Evolutionary conservation across 2,888 invertebrate species (phyloP).

Genomic region (Merodon equestris): DNA sequence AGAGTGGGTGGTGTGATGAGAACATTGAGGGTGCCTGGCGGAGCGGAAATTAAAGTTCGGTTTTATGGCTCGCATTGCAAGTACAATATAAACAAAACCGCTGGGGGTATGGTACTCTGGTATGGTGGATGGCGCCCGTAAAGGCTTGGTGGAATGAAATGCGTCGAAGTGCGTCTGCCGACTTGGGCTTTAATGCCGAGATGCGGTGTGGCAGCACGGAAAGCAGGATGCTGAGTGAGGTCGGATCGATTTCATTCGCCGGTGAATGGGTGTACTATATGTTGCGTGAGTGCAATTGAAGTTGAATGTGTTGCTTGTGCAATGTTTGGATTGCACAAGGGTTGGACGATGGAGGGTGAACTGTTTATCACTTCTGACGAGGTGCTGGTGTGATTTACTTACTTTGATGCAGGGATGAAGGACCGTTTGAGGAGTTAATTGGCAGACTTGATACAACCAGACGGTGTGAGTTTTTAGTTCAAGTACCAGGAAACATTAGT

Average conservation of each 20-base stretch:
- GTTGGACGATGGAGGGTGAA: conserved; percentile 11
- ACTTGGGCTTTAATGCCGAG: conserved; percentile 37
- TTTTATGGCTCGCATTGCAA: conserved; percentile 64
- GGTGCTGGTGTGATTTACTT: conserved; percentile 40
- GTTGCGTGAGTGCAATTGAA: conserved; percentile 62
- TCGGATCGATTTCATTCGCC: conserved; percentile 46
- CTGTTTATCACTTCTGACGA: conserved; percentile 30
- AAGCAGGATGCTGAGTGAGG: conserved; percentile 9
- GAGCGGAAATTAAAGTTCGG: conserved; percentile 66
- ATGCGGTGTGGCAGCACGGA: conserved; percentile 51
- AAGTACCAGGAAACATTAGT: conserved; percentile 38
- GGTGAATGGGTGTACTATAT: conserved; percentile 26
- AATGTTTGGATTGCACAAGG: conserved; percentile 3
- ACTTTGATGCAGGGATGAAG: conserved; percentile 56
- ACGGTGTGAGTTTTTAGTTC: conserved; percentile 12
- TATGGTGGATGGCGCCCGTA: neutral
- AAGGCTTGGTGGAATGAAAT: conserved; percentile 34
- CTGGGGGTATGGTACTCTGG: conserved; percentile 34
- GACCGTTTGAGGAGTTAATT: conserved; percentile 56
- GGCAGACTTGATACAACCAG: conserved; percentile 56
- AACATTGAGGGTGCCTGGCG: conserved; percentile 27
- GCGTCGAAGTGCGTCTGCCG: conserved; percentile 61
- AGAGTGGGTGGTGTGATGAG: too few relatives aligned
- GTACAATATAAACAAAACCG: conserved; percentile 55
- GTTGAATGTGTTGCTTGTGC: conserved; percentile 41